A percentile compares a stretch with the other conserved stretches of the same genome.
Evolutionary conservation across 2,797 vertebrate genomes (phyloP).

Genomic region (Syndactyla subalaris): DNA sequence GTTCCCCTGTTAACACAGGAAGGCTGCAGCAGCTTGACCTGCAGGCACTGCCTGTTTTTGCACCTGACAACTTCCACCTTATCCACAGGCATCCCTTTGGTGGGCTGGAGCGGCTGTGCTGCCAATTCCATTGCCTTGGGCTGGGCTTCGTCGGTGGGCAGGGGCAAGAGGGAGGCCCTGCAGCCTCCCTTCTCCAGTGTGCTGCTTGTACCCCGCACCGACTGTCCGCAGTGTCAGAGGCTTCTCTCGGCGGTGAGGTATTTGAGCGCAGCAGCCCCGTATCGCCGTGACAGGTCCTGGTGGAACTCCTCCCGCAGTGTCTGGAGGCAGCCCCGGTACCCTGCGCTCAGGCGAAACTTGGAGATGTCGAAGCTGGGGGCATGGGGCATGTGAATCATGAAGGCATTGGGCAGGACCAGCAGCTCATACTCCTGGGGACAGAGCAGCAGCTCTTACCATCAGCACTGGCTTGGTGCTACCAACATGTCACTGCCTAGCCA

Average conservation of each 20-base stretch:
- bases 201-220: background rate
- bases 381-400: conserved; percentile 97
- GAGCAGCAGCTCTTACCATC: background rate
- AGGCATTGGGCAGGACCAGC: conserved; percentile 93
- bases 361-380: conserved; percentile 96
- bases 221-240: background rate
- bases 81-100: background rate
- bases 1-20: background rate
- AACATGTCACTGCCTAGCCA: accelerated
- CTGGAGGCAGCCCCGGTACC: conserved; percentile 90
- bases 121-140: accelerated
- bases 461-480: accelerated
- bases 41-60: background rate
- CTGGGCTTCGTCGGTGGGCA: accelerated
- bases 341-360: conserved; percentile 90
- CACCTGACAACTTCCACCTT: background rate
- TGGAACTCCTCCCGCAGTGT: conserved; percentile 94
- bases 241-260: conserved; percentile 93
- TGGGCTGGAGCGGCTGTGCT: background rate
- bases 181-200: background rate
- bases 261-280: conserved; percentile 92
- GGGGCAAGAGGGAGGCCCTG: background rate
- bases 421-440: conserved; percentile 88
- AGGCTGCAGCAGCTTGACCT: background rate
- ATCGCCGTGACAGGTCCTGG: conserved; percentile 93